Evolutionary conservation across 2,888 invertebrate genomes (phyloP), one percentile per base, ranked within the genome.

Genomic region (Cylindroiulus punctatus): DNA sequence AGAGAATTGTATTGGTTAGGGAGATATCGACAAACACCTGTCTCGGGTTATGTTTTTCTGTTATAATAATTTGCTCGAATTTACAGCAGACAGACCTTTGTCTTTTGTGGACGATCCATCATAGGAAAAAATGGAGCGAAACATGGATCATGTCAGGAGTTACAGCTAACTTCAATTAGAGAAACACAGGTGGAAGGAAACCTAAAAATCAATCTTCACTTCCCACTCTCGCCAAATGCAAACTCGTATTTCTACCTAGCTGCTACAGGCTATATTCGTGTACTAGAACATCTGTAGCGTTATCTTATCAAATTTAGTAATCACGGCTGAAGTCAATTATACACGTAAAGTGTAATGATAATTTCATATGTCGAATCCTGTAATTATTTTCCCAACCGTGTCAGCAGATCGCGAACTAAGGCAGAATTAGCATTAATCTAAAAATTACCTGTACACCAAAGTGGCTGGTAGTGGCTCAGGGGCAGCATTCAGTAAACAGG

Each of bases 131-230:
- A 65, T 65, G 26, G 65, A 65, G 65, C 65, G n/a, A 65, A 65
- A 65, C 65, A 65, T 65, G 65, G 65, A 65, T 65, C 26, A 65
- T 65, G 65, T 65, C 65, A 22, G 10, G 26, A 65, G 65, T 65
- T 26, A 65, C 65, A 65, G n/a, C 65, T 65, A 65, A 65, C 65
- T 65, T 65, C 65, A 65, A 65, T 65, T 65, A 65, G 65, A 65
- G 65, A 65, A 65, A 65, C 65, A 65, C 65, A 65, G 65, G 65
- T 65, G 65, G n/a, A n/a, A 65, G 65, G 26, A 65, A 65, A 65
- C 7, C 65, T 0, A 26, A 65, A 65, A 65, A 65, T 65, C 65
- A 65, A 65, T 65, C 65, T 65, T 65, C n/a, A 52, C n/a, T 65
- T 22, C 65, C 65, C 65, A 65, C 65, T 65, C 65, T 65, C 65